Percentiles rank a stretch among this genome's conserved stretches.
Evolutionary conservation across 2,113 vertebrate genomes (phyloP).

Genomic region (Rallus limicola): DNA sequence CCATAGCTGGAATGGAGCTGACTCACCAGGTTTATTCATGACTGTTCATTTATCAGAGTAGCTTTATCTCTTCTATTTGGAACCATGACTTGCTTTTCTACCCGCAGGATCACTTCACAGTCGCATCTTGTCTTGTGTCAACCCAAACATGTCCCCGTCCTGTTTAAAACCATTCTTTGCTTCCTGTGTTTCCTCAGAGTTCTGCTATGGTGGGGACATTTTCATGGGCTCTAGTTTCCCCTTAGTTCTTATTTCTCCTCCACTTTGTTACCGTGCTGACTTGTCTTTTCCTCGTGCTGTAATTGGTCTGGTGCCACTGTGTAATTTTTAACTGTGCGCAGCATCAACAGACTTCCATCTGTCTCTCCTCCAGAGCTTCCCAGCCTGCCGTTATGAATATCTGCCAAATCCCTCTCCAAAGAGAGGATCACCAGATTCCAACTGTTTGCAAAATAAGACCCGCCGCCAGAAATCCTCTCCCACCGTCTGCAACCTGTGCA

Average conservation of each 20-base stretch:
- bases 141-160: not conserved
- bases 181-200: not conserved
- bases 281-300: conserved; percentile 17
- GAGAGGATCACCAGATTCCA: conserved; percentile 58
- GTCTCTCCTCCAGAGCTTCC: conserved; percentile 57
- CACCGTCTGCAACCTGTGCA: not conserved
- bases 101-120: not conserved
- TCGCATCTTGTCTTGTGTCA: not conserved
- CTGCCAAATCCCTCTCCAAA: conserved; percentile 62
- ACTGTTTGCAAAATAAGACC: conserved; percentile 64
- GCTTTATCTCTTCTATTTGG: not conserved
- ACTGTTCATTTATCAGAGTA: not conserved
- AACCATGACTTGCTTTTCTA: not conserved
- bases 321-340: conserved; percentile 56
- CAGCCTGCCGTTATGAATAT: conserved; percentile 19
- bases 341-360: conserved; percentile 63
- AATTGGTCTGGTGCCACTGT: conserved; percentile 52
- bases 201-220: not conserved
- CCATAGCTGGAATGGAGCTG: not conserved
- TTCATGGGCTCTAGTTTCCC: conserved; percentile 5
- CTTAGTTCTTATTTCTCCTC: not conserved
- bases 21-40: not conserved
- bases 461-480: not conserved
- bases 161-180: not conserved
- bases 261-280: not conserved